Evolutionary conservation across 2,113 vertebrate genomes (phyloP).

Genomic region (Spermophilus dauricus): DNA sequence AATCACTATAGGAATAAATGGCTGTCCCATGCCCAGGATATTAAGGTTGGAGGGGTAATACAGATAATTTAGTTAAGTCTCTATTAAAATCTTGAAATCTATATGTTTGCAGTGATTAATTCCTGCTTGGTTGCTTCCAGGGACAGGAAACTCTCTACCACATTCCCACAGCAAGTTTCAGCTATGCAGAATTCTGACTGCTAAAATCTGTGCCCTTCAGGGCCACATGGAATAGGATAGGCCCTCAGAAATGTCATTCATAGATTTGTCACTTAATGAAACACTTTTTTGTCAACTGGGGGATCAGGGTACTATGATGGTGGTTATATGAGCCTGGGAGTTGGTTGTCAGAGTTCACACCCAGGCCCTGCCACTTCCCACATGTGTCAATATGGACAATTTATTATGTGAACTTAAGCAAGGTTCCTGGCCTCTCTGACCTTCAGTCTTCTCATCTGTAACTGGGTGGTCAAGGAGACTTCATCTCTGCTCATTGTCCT

Average conservation of each 20-base stretch:
- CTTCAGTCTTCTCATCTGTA: neutral
- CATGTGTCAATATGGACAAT: neutral
- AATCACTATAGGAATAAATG: neutral
- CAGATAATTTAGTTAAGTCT: neutral
- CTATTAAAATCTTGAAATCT: neutral
- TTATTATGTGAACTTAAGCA: neutral
- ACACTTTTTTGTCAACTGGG: too few species aligned
- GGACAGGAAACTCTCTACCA: neutral
- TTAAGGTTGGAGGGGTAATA: too few species aligned
- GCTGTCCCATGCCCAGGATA: too few species aligned
- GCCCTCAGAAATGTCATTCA: neutral
- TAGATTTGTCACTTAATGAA: neutral
- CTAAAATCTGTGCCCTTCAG: neutral
- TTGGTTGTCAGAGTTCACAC: too few species aligned
- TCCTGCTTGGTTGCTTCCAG: conserved; percentile 3
- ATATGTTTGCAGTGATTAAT: neutral
- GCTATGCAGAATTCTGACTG: neutral
- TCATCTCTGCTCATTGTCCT: neutral
- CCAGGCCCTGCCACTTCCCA: neutral
- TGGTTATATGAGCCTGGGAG: neutral
- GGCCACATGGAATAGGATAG: neutral
- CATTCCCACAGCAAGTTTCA: too few species aligned
- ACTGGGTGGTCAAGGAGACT: too few species aligned
- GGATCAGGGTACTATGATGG: too few species aligned
- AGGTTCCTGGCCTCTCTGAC: neutral